Evolutionary conservation across 2,888 invertebrate genomes (phyloP).

Genomic region (Hirtodrosophila cameraria): DNA sequence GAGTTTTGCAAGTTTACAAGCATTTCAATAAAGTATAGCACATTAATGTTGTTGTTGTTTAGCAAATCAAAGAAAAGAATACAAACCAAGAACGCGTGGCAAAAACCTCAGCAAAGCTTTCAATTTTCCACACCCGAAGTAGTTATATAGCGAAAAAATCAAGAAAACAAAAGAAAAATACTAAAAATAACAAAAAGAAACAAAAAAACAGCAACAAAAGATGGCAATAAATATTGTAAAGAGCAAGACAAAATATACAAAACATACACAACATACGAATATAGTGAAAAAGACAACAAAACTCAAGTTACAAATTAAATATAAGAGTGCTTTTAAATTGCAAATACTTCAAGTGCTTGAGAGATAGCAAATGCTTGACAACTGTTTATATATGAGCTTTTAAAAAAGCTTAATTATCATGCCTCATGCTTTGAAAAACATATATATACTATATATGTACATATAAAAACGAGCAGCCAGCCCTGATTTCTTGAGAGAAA

Average conservation of each 20-base stretch:
- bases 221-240: constrained; percentile 36
- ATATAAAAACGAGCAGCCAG: too few species aligned
- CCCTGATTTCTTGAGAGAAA: too few species aligned
- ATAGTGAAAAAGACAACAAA: background rate
- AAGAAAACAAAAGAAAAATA: constrained; percentile 38
- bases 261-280: background rate
- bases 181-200: constrained; percentile 27
- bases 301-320: background rate
- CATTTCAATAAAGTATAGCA: constrained; percentile 23
- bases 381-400: background rate
- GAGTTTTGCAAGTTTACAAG: constrained; percentile 9
- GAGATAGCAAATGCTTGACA: background rate
- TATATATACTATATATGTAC: too few species aligned
- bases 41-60: constrained; percentile 19
- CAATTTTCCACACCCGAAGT: constrained; percentile 56
- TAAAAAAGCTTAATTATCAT: background rate
- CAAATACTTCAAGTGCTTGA: constrained; percentile 5
- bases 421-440: constrained; percentile 2
- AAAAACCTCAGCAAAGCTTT: constrained; percentile 83
- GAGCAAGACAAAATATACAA: constrained; percentile 2
- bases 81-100: constrained; percentile 83
- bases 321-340: background rate
- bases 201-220: constrained; percentile 9
- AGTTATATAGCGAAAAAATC: constrained; percentile 9
- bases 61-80: constrained; percentile 54